Percentiles rank a stretch among this genome's conserved stretches.
Evolutionary conservation across 2,113 vertebrate genomes (phyloP).

Genomic region (Rhizomys pruinosus): DNA sequence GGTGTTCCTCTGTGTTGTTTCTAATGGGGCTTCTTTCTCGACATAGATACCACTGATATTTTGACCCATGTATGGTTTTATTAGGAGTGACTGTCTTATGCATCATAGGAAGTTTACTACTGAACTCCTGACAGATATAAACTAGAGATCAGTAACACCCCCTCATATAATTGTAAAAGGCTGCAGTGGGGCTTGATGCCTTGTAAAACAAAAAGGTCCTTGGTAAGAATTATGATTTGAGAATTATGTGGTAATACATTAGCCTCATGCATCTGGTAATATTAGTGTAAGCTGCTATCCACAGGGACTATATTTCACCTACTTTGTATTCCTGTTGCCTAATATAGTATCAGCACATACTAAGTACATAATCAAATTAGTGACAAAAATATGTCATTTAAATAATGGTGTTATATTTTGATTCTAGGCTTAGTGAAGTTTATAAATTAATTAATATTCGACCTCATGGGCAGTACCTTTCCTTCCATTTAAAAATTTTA

Average conservation of each 20-base stretch:
- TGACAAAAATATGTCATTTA: not conserved
- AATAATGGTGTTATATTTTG: not conserved
- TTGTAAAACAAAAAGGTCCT: not conserved
- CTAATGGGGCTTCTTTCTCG: not conserved
- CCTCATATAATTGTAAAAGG: not conserved
- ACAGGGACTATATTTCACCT: not conserved
- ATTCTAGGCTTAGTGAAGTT: not conserved
- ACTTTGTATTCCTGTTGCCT: not conserved
- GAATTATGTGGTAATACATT: not conserved
- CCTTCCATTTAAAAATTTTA: not conserved
- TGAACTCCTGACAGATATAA: not conserved
- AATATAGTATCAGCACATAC: not conserved
- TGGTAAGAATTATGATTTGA: not conserved
- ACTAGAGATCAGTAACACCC: not conserved
- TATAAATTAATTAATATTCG: slow-evolving; percentile 40
- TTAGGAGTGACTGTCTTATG: rapidly evolving
- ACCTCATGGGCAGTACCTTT: not conserved
- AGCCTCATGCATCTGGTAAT: not conserved
- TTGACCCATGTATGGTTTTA: not conserved
- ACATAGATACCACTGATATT: not conserved
- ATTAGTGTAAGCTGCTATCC: not conserved
- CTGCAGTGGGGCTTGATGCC: not conserved
- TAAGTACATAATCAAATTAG: not conserved
- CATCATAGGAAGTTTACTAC: not conserved
- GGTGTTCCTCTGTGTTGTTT: not conserved